Conservation (phyloP, 1,140 invertebrate genomes). For the Brevipalpus yothersi region DNA sequence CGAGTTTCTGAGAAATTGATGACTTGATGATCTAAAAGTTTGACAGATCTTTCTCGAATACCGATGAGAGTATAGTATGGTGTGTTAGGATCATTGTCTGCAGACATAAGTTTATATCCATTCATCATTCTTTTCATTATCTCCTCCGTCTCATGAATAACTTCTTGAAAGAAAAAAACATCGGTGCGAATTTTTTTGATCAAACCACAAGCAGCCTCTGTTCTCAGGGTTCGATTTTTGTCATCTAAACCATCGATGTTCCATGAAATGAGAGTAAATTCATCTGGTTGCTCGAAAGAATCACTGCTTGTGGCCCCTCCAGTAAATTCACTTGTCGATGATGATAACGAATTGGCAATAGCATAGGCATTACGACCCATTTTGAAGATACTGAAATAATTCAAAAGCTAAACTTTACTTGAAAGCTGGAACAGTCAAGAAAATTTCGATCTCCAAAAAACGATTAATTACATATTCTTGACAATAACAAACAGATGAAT, state of each 20-base stretch:
- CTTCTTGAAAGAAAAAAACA: constrained; percentile 35
- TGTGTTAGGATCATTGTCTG: not conserved
- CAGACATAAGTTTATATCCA: not conserved
- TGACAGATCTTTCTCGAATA: constrained; percentile 17
- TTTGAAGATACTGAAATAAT: too few relatives aligned
- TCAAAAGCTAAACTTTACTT: too few relatives aligned
- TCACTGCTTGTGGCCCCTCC: too few relatives aligned
- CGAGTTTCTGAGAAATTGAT: constrained; percentile 21
- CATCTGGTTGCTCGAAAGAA: not conserved
- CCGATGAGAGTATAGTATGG: not conserved
- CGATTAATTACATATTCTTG: too few relatives aligned
- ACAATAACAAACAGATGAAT: too few relatives aligned
- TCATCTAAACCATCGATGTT: constrained; percentile 36
- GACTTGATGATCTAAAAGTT: constrained; percentile 21
- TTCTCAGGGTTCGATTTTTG: constrained; percentile 25
- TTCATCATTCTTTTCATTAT: not conserved
- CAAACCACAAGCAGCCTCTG: constrained; percentile 25
- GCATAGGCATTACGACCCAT: too few relatives aligned
- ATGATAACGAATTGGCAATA: too few relatives aligned
- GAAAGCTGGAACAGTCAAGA: too few relatives aligned
- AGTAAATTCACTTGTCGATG: too few relatives aligned
- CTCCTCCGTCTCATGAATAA: constrained; percentile 21
- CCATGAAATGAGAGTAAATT: constrained; percentile 11
- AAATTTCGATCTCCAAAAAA: too few relatives aligned
- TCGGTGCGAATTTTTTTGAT: constrained; percentile 29